Base-by-base conservation (phyloP, 2,113 vertebrate species). In the Saguinus imperator region DNA sequence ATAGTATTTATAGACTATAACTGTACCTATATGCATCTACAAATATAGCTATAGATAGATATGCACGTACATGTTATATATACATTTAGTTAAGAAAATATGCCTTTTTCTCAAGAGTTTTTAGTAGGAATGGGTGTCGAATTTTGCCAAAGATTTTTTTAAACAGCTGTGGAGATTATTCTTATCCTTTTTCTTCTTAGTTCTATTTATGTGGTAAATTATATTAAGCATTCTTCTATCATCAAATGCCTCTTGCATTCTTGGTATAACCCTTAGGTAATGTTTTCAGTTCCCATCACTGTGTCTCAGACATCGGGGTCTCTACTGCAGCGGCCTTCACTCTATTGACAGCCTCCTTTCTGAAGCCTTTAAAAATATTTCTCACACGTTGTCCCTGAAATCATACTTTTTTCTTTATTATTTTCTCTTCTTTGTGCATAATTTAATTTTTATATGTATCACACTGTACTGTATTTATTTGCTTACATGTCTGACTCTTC, bases 401-500 rank as follows among this genome's bases (percentile, higher is more conserved):
- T 40, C 35, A 82, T 58, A 76, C 8, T 1, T 5, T 91, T 1
- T 73, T 75, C 13, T 75, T 50, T 87, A 76, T 82, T 73, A 10
- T 45, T 85, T 85, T 86, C n/a, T 80, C 40, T 79, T 92, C 29
- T 73, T 87, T 91, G 70, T 25, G 45, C 12, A 40, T 57, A 35
- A 43, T 89, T 89, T 92, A 84, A 50, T 95, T 68, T 94, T 92
- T 43, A 66, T 57, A 80, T 23, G 3, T 45, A 82, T 84, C 45
- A 84, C 23, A 35, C 3, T 88, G 2, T 70, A 55, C 8, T 79
- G 10, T 82, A 37, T 81, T 37, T 68, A n/a, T 79, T 80, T 94
- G 35, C 50, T 72, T 85, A 73, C 84, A 89, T 94, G 13, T 83
- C 50, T 93, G 3, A 25, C 12, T 77, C 6, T 57, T 8, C n/a